Evolutionary conservation across 2,113 vertebrate genomes (phyloP).

Genomic region (Lagopus muta): DNA sequence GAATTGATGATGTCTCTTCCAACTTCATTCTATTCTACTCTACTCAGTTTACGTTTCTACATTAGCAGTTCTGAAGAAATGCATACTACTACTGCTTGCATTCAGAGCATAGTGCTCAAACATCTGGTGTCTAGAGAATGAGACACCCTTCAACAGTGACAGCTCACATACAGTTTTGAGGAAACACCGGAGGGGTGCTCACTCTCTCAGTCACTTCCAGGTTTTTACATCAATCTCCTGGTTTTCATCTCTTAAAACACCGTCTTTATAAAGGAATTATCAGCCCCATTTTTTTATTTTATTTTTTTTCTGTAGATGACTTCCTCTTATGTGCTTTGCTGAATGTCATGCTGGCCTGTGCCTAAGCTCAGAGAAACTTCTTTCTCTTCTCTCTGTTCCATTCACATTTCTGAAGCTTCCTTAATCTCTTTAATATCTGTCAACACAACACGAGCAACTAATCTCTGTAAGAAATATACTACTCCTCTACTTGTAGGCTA

Average conservation of each 20-base stretch:
- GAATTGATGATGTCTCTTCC: no score
- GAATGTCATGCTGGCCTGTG: neutral
- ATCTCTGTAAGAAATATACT: neutral
- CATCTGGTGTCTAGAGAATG: neutral
- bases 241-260: neutral
- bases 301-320: neutral
- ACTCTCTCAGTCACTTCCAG: neutral
- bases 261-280: neutral
- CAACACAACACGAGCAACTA: neutral
- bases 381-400: neutral
- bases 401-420: neutral
- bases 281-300: neutral
- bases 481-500: neutral
- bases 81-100: neutral
- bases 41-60: neutral
- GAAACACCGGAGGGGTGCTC: neutral
- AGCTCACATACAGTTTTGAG: neutral
- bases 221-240: neutral
- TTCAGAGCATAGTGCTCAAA: neutral
- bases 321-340: neutral
- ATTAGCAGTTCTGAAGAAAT: neutral
- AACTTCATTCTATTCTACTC: no score
- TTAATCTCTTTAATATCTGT: neutral
- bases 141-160: neutral
- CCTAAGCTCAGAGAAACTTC: rapidly evolving